Base-by-base conservation (phyloP, 2,888 invertebrate genomes). In the Acrobeloides nanus region DNA sequence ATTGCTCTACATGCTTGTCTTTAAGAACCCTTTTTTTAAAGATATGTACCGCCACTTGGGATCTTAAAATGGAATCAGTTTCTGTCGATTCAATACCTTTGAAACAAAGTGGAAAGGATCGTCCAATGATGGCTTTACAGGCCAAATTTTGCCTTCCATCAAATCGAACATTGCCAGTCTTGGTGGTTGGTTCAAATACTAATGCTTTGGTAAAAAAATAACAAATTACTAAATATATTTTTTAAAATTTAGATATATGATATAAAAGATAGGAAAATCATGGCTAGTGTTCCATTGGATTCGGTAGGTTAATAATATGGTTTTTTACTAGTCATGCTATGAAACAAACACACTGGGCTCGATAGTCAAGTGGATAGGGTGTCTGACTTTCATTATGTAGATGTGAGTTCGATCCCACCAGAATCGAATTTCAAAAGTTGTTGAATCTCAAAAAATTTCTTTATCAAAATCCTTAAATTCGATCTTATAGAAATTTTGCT, bases 111-210 rank as follows among this genome's bases (percentile, higher is more conserved):
- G 46, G 46, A 2, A 48, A 52, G 25, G 57, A 53, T 20, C 51
- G 44, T 25, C 40, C 48, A 8, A 25, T 41, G n/a, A 38, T 34
- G 34, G 43, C 56, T 24, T 52, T 53, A 48, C 48, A 68, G 57
- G 56, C 59, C 4, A 59, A 55, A 8, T 39, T 68, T 12, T 59
- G 64, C 8, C 55, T 55, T 10, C 67, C 67, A 1, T 52, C 53
- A 27, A 49, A 59, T 3, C 41, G 67, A 27, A 49, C 55, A 18
- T 47, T 57, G 8, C 68, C 68, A 6, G 38, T 68, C 1, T 34
- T 61, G 12, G 57, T 66, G 8, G 55, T 64, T 10, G 59, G 56
- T 10, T 48, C 66, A 6, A 45, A 49, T 8, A 34, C 41, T 2
- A 51, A 45, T 3, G 57, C 58, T 20, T 34, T 49, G 15, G 45